Evolutionary conservation across 2,113 vertebrate species (phyloP).

Genomic region (Myrmecophaga tridactyla): DNA sequence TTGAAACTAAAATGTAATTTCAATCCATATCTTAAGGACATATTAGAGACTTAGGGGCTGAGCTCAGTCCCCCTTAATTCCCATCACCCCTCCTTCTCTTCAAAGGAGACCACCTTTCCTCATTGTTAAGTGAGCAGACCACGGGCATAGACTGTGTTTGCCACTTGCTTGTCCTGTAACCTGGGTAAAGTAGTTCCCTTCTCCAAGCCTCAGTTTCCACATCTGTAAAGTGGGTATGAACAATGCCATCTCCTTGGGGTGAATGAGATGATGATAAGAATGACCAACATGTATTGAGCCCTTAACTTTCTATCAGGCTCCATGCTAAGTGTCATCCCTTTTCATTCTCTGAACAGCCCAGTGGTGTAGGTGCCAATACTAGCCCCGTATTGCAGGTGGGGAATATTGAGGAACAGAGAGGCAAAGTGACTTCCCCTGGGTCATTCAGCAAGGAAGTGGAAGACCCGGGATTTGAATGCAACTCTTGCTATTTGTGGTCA

Average conservation of each 20-base stretch:
- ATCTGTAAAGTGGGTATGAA: background rate
- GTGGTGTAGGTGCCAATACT: background rate
- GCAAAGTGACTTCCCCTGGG: background rate
- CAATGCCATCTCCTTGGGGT: background rate
- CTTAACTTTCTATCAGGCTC: background rate
- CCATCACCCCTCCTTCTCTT: background rate
- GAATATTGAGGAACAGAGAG: background rate
- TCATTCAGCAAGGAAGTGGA: background rate
- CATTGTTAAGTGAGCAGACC: background rate
- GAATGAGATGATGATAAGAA: background rate
- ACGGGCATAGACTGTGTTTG: background rate
- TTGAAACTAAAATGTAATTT: background rate
- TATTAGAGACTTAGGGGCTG: background rate
- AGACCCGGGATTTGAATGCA: background rate
- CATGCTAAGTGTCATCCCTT: background rate
- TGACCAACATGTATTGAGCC: background rate
- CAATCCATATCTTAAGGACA: background rate
- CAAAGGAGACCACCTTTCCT: background rate
- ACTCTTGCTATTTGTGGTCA: background rate
- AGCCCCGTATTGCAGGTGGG: background rate
- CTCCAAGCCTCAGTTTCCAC: background rate
- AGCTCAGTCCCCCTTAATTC: background rate
- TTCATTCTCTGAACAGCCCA: too few relatives aligned
- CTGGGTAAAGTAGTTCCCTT: background rate
- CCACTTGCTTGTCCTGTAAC: background rate